phyloP scores from a whole-genome alignment of 2,797 vertebrate genomes.

The Pelobates cultripes region DNA sequence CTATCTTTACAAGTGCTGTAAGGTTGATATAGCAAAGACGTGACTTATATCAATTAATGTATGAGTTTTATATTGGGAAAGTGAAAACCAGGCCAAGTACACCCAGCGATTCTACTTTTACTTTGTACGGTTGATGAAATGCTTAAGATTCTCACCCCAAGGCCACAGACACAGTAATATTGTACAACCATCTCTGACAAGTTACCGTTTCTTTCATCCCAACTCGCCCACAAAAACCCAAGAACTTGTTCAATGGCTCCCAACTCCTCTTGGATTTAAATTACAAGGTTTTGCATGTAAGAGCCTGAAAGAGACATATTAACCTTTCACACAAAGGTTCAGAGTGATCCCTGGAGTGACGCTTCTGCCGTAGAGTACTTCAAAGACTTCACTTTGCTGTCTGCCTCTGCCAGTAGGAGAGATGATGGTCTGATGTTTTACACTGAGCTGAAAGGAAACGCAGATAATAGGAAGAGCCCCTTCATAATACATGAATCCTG shows the following conservation, averaged over 20 bases:
- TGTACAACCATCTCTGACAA: slow-evolving; percentile 25
- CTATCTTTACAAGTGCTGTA: no score
- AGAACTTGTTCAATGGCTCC: slow-evolving; percentile 43
- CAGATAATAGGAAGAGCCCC: slow-evolving; percentile 18
- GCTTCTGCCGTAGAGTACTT: slow-evolving; percentile 44
- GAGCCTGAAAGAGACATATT: slow-evolving; percentile 44
- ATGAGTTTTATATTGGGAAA: no score
- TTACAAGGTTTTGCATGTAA: slow-evolving; percentile 48
- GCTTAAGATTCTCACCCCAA: slow-evolving; percentile 28
- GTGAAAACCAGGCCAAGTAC: neutral
- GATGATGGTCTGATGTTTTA: slow-evolving; percentile 48
- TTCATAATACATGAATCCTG: slow-evolving; percentile 43
- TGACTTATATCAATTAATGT: no score
- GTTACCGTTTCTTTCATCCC: slow-evolving; percentile 38
- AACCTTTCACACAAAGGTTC: slow-evolving; percentile 53
- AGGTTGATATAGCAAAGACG: no score
- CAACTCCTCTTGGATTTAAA: slow-evolving; percentile 47
- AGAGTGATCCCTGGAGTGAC: slow-evolving; percentile 46
- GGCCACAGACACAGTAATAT: slow-evolving; percentile 31
- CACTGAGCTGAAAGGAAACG: slow-evolving; percentile 28
- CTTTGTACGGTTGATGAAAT: neutral
- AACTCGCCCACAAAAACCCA: slow-evolving; percentile 20
- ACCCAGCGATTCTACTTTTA: neutral
- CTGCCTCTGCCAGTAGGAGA: slow-evolving; percentile 40
- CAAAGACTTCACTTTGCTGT: slow-evolving; percentile 43